Conservation (phyloP, 1,140 invertebrate genomes). For the Euglossa dilemma region DNA sequence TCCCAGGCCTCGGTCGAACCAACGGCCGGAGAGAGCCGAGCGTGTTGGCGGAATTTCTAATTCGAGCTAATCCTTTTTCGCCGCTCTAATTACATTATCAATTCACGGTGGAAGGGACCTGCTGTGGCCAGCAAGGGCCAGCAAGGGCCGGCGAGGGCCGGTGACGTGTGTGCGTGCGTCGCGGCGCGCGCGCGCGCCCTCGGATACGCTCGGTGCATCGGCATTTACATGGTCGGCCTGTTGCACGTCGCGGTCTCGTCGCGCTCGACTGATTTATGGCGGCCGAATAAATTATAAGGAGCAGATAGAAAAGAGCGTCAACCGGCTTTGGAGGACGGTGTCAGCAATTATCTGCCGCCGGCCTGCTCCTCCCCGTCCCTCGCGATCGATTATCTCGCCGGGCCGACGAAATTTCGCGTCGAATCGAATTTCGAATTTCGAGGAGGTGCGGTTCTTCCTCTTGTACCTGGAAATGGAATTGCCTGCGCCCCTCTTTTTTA, state of each 20-base stretch:
- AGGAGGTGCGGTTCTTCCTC: neutral
- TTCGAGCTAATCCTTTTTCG: constrained; percentile 78
- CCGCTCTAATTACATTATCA: constrained; percentile 76
- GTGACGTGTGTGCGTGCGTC: constrained; percentile 31
- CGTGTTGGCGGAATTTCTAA: constrained; percentile 73
- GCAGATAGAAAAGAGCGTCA: constrained; percentile 63
- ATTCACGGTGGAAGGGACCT: constrained; percentile 66
- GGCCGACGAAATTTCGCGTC: constrained; percentile 13
- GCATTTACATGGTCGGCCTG: constrained; percentile 61
- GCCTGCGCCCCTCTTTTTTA: too few species aligned
- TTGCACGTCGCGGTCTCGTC: constrained; percentile 42
- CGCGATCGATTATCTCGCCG: constrained; percentile 40
- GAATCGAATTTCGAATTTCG: neutral
- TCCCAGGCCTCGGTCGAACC: neutral
- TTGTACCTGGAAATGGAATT: neutral
- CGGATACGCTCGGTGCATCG: constrained; percentile 54
- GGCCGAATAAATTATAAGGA: constrained; percentile 70
- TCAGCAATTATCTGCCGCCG: constrained; percentile 45
- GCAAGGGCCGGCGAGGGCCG: too few species aligned
- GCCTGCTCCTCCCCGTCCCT: neutral
- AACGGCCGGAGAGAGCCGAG: constrained; percentile 1
- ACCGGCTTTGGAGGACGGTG: constrained; percentile 35
- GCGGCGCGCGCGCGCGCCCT: constrained; percentile 35
- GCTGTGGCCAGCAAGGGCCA: constrained; percentile 3
- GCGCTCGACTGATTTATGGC: constrained; percentile 63